Percentiles rank a stretch among this genome's conserved stretches.
Conservation (phyloP, 2,113 vertebrate genomes). For the Turdus rufiventris region DNA sequence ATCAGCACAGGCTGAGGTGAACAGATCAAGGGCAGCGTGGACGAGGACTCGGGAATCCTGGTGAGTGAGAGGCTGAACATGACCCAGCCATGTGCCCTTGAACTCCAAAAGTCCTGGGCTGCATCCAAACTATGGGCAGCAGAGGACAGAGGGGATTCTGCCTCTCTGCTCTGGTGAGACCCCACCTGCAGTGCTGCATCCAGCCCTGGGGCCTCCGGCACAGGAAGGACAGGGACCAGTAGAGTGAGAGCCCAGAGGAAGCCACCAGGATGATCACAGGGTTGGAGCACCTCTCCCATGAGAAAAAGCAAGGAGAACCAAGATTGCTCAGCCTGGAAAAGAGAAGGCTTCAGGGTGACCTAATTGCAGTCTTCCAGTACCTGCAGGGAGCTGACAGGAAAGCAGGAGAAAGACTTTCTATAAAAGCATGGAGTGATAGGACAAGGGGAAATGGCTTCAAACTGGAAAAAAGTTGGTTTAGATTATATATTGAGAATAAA, state of each 20-base stretch:
- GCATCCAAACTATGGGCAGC: background rate
- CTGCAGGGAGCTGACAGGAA: background rate
- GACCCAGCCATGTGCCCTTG: background rate
- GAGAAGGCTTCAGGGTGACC: background rate
- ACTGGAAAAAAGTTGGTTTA: background rate
- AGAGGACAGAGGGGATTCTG: background rate
- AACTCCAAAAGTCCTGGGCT: background rate
- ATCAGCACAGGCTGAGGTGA: background rate
- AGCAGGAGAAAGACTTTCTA: background rate
- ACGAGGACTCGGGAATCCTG: fast-evolving
- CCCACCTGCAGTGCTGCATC: background rate
- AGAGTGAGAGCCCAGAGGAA: background rate
- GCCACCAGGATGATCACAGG: background rate
- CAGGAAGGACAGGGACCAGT: fast-evolving
- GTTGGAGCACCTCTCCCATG: background rate
- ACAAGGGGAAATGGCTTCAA: background rate
- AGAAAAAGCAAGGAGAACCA: background rate
- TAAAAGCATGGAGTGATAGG: background rate
- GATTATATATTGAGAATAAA: background rate
- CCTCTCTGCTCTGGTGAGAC: background rate
- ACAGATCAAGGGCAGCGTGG: background rate
- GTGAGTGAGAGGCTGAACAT: background rate
- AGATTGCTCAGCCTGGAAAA: background rate
- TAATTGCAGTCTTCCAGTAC: background rate
- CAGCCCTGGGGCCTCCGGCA: background rate